Conservation (phyloP, 2,888 invertebrate genomes). For the Limulus polyphemus region DNA sequence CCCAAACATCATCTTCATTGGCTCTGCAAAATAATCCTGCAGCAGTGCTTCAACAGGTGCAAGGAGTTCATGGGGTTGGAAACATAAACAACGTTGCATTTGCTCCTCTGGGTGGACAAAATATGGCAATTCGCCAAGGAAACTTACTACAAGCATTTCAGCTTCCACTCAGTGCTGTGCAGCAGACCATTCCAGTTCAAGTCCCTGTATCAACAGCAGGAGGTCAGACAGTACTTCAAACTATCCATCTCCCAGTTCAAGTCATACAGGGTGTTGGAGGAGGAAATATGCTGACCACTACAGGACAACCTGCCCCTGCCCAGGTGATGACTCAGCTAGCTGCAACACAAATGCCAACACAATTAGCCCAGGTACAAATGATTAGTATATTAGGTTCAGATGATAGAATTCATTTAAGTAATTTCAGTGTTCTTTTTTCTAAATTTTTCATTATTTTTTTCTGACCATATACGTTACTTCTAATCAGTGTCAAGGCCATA, state of each 20-base stretch:
- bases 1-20: conserved; percentile 2
- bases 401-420: not conserved
- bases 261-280: conserved; percentile 46
- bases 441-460: not conserved
- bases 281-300: conserved; percentile 41
- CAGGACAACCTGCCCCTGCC: conserved; percentile 21
- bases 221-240: conserved; percentile 90
- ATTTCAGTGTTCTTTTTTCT: not conserved
- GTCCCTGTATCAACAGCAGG: conserved; percentile 71
- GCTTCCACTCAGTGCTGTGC: conserved; percentile 31
- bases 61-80: conserved; percentile 45
- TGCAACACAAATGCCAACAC: conserved; percentile 27
- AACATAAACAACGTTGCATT: conserved; percentile 35
- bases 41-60: conserved; percentile 20
- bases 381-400: conserved; percentile 42
- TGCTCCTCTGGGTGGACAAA: conserved; percentile 45
- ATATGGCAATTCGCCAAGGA: conserved; percentile 52
- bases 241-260: conserved; percentile 85
- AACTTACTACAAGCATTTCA: conserved; percentile 27
- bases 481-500: not conserved
- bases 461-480: not conserved
- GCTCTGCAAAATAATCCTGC: conserved; percentile 18
- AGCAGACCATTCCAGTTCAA: conserved; percentile 48
- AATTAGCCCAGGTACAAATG: conserved; percentile 27
- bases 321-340: conserved; percentile 27